Conservation (phyloP, 2,113 vertebrate species). For the Scytalopus superciliaris region DNA sequence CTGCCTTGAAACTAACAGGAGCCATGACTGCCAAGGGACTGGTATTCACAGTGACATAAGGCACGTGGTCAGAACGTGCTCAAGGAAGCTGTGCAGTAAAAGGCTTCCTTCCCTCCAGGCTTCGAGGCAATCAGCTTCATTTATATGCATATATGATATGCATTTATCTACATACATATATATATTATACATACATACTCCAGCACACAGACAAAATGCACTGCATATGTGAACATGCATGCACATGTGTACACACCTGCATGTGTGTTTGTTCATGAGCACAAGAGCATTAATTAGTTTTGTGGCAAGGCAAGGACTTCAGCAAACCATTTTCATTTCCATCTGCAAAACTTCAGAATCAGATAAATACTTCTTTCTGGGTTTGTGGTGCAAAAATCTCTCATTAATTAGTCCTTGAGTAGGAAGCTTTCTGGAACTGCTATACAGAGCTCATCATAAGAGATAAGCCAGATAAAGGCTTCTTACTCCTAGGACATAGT, state of each 20-base stretch:
- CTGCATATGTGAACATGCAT: not conserved
- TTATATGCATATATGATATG: not conserved
- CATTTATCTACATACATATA: not conserved
- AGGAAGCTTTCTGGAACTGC: not conserved
- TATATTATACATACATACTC: not conserved
- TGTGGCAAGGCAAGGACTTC: not conserved
- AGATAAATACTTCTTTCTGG: not conserved
- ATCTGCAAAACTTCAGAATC: not conserved
- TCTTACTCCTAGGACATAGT: constrained; percentile 36
- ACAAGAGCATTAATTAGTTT: not conserved
- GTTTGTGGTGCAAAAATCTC: not conserved
- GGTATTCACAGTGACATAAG: not conserved
- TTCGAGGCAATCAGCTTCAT: not conserved
- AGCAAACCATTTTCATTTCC: not conserved
- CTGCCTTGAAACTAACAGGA: not conserved
- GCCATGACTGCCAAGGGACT: not conserved
- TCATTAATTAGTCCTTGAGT: not conserved
- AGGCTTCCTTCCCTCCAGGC: not conserved
- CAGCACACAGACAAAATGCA: not conserved
- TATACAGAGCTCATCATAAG: not conserved
- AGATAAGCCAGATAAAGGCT: not conserved
- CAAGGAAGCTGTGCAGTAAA: not conserved
- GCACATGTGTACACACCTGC: not conserved
- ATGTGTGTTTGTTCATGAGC: not conserved
- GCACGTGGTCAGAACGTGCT: fast-evolving